phyloP scores from a whole-genome alignment of 2,113 vertebrate genomes.

The Heliornis fulica region DNA sequence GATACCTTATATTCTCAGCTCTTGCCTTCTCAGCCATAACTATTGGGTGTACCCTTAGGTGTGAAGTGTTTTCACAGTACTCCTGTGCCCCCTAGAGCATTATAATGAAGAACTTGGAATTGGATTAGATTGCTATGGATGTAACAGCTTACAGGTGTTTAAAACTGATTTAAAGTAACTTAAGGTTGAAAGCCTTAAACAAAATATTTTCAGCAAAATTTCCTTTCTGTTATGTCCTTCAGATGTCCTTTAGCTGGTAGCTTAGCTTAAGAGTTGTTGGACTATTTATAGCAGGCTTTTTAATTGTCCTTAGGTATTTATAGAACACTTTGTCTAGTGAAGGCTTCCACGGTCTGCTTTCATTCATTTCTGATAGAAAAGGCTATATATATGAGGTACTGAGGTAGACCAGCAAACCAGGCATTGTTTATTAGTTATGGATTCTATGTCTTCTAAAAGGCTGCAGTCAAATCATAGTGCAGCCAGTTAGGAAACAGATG shows the following conservation, averaged over 20 bases:
- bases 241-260: background rate
- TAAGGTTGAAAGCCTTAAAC: background rate
- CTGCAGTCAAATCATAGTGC: background rate
- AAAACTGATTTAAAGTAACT: background rate
- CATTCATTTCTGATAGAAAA: slow-evolving; percentile 28
- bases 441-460: background rate
- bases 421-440: background rate
- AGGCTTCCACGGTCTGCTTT: slow-evolving; percentile 10
- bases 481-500: background rate
- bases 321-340: slow-evolving; percentile 7
- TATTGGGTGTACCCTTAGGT: background rate
- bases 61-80: background rate
- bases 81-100: slow-evolving; percentile 35
- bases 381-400: background rate
- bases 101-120: background rate
- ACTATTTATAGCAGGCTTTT: slow-evolving; percentile 61
- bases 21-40: background rate
- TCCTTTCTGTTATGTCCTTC: background rate
- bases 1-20: background rate
- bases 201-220: background rate
- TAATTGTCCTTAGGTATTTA: background rate
- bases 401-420: background rate
- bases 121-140: background rate
- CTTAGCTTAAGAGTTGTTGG: background rate
- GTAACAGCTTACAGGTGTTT: background rate